Percentiles rank a stretch among this genome's conserved stretches.
These are phyloP conservation scores for Thamnaconus septentrionalis DNA, from an alignment of 2,113 vertebrate genomes.

Conservation along the genomic window DNA sequence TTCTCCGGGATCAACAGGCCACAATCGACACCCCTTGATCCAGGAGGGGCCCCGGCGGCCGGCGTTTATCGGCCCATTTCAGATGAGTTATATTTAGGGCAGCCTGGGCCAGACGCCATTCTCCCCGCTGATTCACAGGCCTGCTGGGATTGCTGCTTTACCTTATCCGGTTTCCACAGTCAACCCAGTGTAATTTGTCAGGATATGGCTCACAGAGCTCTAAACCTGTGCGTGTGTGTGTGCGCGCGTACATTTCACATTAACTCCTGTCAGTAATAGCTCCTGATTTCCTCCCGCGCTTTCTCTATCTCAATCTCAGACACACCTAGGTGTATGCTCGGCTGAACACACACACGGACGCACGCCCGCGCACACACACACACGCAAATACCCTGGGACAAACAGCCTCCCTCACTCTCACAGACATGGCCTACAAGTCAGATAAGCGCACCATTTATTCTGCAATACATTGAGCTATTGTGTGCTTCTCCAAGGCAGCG, in stretches of 20 bases:
- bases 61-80: slow-evolving; percentile 75
- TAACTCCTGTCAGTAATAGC: slow-evolving; percentile 70
- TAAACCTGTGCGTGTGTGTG: slow-evolving; percentile 52
- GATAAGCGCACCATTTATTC: slow-evolving; percentile 70
- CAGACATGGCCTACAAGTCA: slow-evolving; percentile 51
- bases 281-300: slow-evolving; percentile 62
- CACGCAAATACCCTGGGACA: slow-evolving; percentile 26
- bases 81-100: slow-evolving; percentile 78
- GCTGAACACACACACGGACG: slow-evolving; percentile 28
- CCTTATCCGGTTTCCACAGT: slow-evolving; percentile 77
- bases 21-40: slow-evolving; percentile 60
- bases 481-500: slow-evolving; percentile 63
- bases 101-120: slow-evolving; percentile 70
- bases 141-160: slow-evolving; percentile 68
- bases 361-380: slow-evolving; percentile 46
- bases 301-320: slow-evolving; percentile 58
- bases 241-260: slow-evolving; percentile 47
- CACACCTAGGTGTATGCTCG: slow-evolving; percentile 57
- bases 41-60: slow-evolving; percentile 62
- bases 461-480: slow-evolving; percentile 69
- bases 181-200: slow-evolving; percentile 73
- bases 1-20: slow-evolving; percentile 69
- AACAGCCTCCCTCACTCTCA: slow-evolving; percentile 28
- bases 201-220: slow-evolving; percentile 70
- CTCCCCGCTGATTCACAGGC: slow-evolving; percentile 75